A percentile compares a stretch with the other conserved stretches of the same genome.
phyloP scores from a whole-genome alignment of 37 sponge, comb jelly and placozoan species.

The Oscarella lobularis region DNA sequence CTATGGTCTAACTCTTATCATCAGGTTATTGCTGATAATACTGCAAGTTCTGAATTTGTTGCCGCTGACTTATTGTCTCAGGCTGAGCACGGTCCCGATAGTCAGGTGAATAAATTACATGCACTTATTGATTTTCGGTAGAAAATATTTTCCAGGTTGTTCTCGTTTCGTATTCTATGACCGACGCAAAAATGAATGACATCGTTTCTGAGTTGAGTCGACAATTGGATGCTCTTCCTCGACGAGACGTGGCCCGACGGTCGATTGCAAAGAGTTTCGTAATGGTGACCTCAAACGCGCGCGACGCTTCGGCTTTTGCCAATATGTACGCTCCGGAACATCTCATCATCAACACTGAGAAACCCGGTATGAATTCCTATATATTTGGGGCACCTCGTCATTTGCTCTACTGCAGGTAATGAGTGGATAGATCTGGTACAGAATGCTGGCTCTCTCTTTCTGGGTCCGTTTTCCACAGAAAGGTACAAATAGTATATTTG shows the following conservation, averaged over 20 bases:
- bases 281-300: not conserved
- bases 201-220: not conserved
- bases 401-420: too few relatives aligned
- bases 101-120: not conserved
- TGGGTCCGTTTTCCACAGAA: constrained; percentile 4
- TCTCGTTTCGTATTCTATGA: not conserved
- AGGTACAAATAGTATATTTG: not conserved
- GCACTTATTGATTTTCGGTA: too few relatives aligned
- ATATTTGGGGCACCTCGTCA: too few relatives aligned
- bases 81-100: constrained; percentile 11
- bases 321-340: constrained; percentile 5
- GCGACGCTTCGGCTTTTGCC: not conserved
- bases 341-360: not conserved
- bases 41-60: constrained; percentile 9
- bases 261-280: not conserved
- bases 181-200: not conserved
- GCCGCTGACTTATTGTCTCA: constrained; percentile 7
- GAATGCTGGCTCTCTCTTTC: constrained; percentile 10
- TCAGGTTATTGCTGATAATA: constrained; percentile 4
- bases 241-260: not conserved
- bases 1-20: too few relatives aligned
- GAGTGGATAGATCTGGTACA: not conserved
- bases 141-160: not conserved
- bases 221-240: not conserved
- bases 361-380: constrained; percentile 2